Percentiles rank a stretch among this genome's conserved stretches.
phyloP scores from a whole-genome alignment of 1,140 invertebrate species.

The Popillia japonica region DNA sequence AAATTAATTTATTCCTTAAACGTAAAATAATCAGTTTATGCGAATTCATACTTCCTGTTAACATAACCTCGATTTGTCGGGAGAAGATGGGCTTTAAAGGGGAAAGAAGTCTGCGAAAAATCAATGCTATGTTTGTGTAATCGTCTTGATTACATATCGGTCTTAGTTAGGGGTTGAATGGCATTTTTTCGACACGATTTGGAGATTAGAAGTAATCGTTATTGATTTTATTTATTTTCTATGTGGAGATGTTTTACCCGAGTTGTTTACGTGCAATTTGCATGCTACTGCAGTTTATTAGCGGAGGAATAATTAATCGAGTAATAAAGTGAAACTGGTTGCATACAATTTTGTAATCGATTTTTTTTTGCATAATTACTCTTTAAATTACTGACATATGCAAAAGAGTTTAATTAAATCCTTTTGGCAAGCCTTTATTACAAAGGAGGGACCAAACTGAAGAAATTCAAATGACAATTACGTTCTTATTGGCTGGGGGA shows the following conservation, averaged over 20 bases:
- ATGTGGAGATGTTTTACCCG: neutral
- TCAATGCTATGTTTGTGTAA: constrained; percentile 11
- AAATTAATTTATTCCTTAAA: neutral
- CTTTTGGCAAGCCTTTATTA: too few relatives aligned
- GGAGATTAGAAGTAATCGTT: neutral
- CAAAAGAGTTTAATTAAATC: too few relatives aligned
- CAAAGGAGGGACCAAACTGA: too few relatives aligned
- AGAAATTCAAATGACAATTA: too few relatives aligned
- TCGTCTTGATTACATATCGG: neutral
- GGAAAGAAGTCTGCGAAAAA: neutral
- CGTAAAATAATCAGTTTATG: neutral
- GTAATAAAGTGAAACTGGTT: neutral
- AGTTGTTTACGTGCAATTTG: neutral
- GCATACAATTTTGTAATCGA: neutral
- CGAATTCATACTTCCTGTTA: neutral
- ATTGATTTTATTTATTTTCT: neutral
- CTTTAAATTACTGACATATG: too few relatives aligned
- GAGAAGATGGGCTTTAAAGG: neutral
- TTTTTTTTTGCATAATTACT: neutral
- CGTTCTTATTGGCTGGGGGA: neutral
- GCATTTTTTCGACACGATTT: neutral
- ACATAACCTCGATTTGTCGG: neutral
- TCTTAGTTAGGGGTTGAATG: neutral
- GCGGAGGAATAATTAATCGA: neutral
- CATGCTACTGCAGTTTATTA: neutral